Base-by-base conservation (phyloP, 35 echinoderm and acorn worm species). In the Acanthaster planci region DNA sequence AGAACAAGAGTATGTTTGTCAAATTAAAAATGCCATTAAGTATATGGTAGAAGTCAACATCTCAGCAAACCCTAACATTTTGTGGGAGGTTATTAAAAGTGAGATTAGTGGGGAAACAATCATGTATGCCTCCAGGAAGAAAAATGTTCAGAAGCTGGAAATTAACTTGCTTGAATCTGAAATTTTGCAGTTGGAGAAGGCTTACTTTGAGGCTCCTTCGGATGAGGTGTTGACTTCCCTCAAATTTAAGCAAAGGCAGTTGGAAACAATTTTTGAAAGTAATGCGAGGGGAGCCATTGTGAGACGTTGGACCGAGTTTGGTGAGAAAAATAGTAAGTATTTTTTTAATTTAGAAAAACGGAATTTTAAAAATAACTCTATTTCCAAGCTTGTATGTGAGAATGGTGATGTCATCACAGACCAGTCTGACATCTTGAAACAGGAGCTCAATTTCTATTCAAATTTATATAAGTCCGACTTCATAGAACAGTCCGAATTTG, bases 311-410 rank as follows among this genome's bases (percentile, higher is more conserved):
- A 37, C 52, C 54, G 75, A 87, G 64, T 72, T 29, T 77, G 85
- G 50, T 51, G 85, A 86, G 16, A 87, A 86, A 38, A 86, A 78
- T 78, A 51, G 39, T 19, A 86, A 72, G 6, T 80, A 80, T 44
- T 86, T 86, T 86, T 38, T 86, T 42, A 86, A 50, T 52, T 59
- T 86, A 40, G 84, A 89, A 47, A 80, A 80, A 47, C 80, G 87
- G 32, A 89, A 89, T 80, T 54, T 81, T 0, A 80, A 64, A 14
- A 80, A 82, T 27, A 89, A 89, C 31, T 37, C 26, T 89, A 89
- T 89, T 68, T 39, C 38, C 22, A 89, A 85, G 38, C 83, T 85
- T 85, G 23, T 35, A 7, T 35, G 17, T 14, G 37, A 85, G 8
- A 85, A 38, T 8, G 83, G 56, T 6, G 8, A 15, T 31, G 31